Evolutionary conservation across 64 coral and sea anemone genomes (phyloP), one percentile per base, ranked within the genome.

Genomic region (Dendronephthya gigantea): DNA sequence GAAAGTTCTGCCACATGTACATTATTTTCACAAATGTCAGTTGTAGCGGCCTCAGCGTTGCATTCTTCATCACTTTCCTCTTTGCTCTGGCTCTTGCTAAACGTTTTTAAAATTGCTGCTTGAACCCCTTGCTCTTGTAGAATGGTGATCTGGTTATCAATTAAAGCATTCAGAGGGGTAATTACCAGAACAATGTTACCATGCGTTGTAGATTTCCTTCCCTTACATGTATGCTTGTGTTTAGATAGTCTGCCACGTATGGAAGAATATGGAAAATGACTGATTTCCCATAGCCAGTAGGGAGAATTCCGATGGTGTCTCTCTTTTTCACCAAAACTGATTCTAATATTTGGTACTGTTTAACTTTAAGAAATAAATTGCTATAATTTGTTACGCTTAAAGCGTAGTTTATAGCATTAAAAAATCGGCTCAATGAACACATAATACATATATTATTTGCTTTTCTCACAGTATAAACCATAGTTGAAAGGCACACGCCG

Each of bases 221-320:
- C 1, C 4, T 11, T 25, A 23, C 19, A 22, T 27, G 0, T n/a
- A 23, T 62, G 25, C 19, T n/a, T 15, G 25, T 31, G 19, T 68
- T 66, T 39, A 76, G 22, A 74, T 84, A 48, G 50, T 90, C 88
- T 55, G 40, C 68, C 35, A 90, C 39, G 88, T 34, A 68, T 2
- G 88, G 88, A 37, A 90, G 52, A 29, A 88, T 39, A 49, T 88
- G 87, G 38, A 88, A 88, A 22, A 88, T 82, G 37, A 88, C 50
- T 35, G 87, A 88, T 59, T 83, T 88, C 19, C 87, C 87, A 41
- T 88, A 88, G 39, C 87, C 87, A 7, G 87, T 88, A 10, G 87
- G 87, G 17, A 88, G 76, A n/a, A n/a, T n/a, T n/a, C n/a, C n/a
- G n/a, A n/a, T n/a, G n/a, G n/a, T n/a, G n/a, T n/a, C n/a, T n/a